A percentile compares a stretch with the other conserved stretches of the same genome.
phyloP scores from a whole-genome alignment of 2,888 invertebrate species.

The Lutraria lutraria region DNA sequence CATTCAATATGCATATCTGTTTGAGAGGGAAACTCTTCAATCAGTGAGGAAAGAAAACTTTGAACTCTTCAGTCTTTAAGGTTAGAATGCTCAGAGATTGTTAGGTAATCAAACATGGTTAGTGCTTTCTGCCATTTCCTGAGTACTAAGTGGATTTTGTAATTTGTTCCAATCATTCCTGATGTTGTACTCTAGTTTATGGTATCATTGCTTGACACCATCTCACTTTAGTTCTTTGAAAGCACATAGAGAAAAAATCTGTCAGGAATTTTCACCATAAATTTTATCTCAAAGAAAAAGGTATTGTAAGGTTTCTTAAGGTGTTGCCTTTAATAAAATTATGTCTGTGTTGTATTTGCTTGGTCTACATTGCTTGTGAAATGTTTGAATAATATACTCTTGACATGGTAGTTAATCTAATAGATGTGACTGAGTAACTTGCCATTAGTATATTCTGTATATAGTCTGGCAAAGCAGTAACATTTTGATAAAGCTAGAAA shows the following conservation, averaged over 20 bases:
- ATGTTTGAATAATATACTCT: not conserved
- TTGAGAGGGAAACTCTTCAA: not conserved
- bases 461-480: too few relatives aligned
- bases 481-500: too few relatives aligned
- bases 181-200: not conserved
- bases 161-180: not conserved
- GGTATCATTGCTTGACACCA: not conserved
- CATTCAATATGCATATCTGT: not conserved
- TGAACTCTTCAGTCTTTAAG: not conserved
- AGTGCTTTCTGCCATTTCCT: not conserved
- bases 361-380: not conserved
- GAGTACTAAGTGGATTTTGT: slow-evolving; percentile 17
- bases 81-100: not conserved
- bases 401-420: not conserved
- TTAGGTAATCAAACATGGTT: not conserved
- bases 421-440: too few relatives aligned
- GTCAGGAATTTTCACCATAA: not conserved
- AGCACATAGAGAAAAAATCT: not conserved
- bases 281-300: not conserved
- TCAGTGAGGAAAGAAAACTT: not conserved
- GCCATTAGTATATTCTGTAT: too few relatives aligned
- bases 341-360: not conserved
- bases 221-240: not conserved
- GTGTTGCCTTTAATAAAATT: not conserved
- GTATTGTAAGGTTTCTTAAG: not conserved